Percentiles rank a stretch among this genome's conserved stretches.
These are phyloP conservation scores for Oncorhynchus masou DNA, from an alignment of 2,113 vertebrate species.

Conservation along the genomic window DNA sequence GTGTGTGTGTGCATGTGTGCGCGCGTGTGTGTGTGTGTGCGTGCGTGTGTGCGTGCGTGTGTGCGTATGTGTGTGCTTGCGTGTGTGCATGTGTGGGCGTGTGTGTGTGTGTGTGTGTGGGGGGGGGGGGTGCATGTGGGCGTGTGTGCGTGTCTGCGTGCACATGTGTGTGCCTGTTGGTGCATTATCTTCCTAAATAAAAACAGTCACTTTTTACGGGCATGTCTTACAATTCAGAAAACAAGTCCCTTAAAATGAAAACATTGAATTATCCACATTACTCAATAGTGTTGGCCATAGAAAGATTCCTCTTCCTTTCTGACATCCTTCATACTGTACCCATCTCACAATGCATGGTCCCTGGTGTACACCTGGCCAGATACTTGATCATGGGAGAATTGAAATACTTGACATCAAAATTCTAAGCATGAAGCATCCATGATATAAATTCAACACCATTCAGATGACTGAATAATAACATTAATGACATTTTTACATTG, in stretches of 20 bases:
- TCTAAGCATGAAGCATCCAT: slow-evolving; percentile 57
- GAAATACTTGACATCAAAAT: slow-evolving; percentile 68
- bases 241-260: not conserved
- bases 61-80: too few relatives aligned
- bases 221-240: not conserved
- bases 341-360: slow-evolving; percentile 34
- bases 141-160: too few relatives aligned
- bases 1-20: too few relatives aligned
- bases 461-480: slow-evolving; percentile 71
- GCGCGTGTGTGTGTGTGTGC: too few relatives aligned
- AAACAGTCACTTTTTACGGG: not conserved
- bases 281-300: not conserved
- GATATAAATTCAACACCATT: slow-evolving; percentile 70
- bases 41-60: too few relatives aligned
- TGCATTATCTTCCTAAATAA: too few relatives aligned
- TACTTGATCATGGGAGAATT: slow-evolving; percentile 54
- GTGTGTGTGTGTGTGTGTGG: too few relatives aligned
- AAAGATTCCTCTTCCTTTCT: slow-evolving; percentile 9
- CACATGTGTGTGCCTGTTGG: too few relatives aligned
- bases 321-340: slow-evolving; percentile 21
- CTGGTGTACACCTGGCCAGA: slow-evolving; percentile 26
- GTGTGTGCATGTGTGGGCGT: too few relatives aligned
- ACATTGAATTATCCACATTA: not conserved
- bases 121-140: too few relatives aligned
- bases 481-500: slow-evolving; percentile 73